These are phyloP conservation scores for Nephrotoma guestfalica DNA, from an alignment of 2,888 invertebrate genomes.

Conservation along the genomic window DNA sequence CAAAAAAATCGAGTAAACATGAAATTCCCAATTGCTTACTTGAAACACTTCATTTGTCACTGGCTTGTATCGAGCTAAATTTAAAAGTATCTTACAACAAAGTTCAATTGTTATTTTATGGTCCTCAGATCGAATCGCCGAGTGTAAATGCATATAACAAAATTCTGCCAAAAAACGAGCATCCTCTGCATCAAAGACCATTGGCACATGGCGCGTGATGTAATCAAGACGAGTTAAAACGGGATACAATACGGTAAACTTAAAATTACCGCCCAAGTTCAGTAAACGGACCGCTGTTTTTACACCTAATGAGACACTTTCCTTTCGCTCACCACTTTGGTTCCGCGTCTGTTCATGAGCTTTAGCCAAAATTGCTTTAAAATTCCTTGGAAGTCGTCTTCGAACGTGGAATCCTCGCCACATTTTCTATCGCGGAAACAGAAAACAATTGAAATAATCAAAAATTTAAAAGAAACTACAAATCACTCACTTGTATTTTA, in stretches of 20 bases:
- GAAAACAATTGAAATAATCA: not conserved
- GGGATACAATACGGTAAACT: slow-evolving; percentile 22
- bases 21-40: slow-evolving; percentile 25
- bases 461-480: not conserved
- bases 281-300: slow-evolving; percentile 25
- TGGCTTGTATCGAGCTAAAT: slow-evolving; percentile 45
- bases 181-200: slow-evolving; percentile 25
- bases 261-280: slow-evolving; percentile 23
- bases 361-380: slow-evolving; percentile 14
- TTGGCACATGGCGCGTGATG: slow-evolving; percentile 29
- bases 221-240: slow-evolving; percentile 23
- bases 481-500: slow-evolving; percentile 24
- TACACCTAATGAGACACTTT: slow-evolving; percentile 21
- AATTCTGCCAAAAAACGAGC: slow-evolving; percentile 28
- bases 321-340: slow-evolving; percentile 18
- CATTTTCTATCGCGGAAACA: not conserved
- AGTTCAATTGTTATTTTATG: slow-evolving; percentile 31
- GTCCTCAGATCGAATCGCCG: slow-evolving; percentile 30
- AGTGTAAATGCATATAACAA: slow-evolving; percentile 32
- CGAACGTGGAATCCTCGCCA: slow-evolving; percentile 36
- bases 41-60: slow-evolving; percentile 46
- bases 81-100: slow-evolving; percentile 42
- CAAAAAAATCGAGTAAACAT: not conserved
- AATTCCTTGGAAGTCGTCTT: slow-evolving; percentile 15
- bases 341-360: not conserved